Conservation (phyloP, 2,888 invertebrate species). For the Lasioglossum morio region DNA sequence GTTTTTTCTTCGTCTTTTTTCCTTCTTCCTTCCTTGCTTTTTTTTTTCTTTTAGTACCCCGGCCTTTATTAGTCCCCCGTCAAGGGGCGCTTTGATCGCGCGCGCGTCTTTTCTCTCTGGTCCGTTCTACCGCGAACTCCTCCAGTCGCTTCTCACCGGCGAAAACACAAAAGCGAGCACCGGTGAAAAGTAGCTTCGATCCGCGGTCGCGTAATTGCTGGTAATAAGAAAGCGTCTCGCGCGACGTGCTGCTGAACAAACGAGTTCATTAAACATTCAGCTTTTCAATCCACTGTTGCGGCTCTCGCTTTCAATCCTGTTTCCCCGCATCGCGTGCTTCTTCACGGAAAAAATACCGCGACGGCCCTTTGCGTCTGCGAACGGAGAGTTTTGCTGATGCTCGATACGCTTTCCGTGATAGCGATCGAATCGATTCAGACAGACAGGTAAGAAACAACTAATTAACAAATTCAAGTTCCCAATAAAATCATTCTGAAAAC, state of each 20-base stretch:
- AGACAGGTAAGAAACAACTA: too few relatives aligned
- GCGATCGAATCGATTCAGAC: too few relatives aligned
- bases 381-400: not conserved
- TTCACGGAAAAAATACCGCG: not conserved
- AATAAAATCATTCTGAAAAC: too few relatives aligned
- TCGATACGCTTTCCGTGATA: not conserved
- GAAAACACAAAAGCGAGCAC: constrained; percentile 23
- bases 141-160: constrained; percentile 20
- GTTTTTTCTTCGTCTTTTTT: not conserved
- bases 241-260: constrained; percentile 4
- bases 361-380: not conserved
- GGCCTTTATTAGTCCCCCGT: constrained; percentile 32
- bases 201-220: constrained; percentile 36
- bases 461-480: too few relatives aligned
- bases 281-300: constrained; percentile 1
- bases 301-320: not conserved
- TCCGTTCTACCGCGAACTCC: constrained; percentile 19
- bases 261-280: constrained; percentile 23
- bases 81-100: constrained; percentile 30
- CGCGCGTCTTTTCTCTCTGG: constrained; percentile 27
- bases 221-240: constrained; percentile 38
- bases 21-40: not conserved
- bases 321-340: not conserved
- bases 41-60: not conserved
- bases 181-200: constrained; percentile 38